phyloP scores from a whole-genome alignment of 1,140 invertebrate species.

The Mylabris phalerata region DNA sequence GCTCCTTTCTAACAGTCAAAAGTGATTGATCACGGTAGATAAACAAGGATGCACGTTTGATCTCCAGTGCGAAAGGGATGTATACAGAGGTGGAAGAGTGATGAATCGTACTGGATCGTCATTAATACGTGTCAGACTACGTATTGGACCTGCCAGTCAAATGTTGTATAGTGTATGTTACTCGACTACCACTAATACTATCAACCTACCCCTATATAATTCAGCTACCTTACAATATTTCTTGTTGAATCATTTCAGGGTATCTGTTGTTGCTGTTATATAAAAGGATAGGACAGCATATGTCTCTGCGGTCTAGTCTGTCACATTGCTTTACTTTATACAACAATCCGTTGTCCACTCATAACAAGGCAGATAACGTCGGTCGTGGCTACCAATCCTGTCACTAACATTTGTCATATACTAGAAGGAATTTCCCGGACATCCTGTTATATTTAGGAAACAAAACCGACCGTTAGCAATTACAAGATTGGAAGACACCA shows the following conservation, averaged over 20 bases:
- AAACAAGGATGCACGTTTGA: conserved; percentile 38
- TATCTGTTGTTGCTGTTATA: conserved; percentile 5
- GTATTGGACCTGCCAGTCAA: conserved; percentile 39
- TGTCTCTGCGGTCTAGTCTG: conserved; percentile 21
- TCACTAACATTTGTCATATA: conserved; percentile 12
- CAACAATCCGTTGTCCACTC: conserved; percentile 20
- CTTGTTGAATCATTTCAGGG: conserved; percentile 18
- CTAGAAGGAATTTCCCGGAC: too few species aligned
- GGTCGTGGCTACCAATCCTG: conserved; percentile 9
- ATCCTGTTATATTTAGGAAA: too few species aligned
- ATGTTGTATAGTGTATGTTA: not conserved
- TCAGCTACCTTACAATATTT: conserved; percentile 4
- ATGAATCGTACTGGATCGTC: conserved; percentile 38
- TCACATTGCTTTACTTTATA: conserved; percentile 10
- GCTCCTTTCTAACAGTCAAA: conserved; percentile 38
- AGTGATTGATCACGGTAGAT: conserved; percentile 40
- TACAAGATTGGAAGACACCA: too few species aligned
- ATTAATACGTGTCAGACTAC: conserved; percentile 39
- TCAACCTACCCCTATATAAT: conserved; percentile 9
- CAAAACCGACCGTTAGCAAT: too few species aligned
- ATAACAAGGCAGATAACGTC: conserved; percentile 24
- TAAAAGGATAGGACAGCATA: conserved; percentile 5
- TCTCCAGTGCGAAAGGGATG: conserved; percentile 31
- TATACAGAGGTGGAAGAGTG: conserved; percentile 35
- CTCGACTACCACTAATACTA: not conserved